Conservation (phyloP, 2,113 vertebrate genomes). For the Otis tarda region DNA sequence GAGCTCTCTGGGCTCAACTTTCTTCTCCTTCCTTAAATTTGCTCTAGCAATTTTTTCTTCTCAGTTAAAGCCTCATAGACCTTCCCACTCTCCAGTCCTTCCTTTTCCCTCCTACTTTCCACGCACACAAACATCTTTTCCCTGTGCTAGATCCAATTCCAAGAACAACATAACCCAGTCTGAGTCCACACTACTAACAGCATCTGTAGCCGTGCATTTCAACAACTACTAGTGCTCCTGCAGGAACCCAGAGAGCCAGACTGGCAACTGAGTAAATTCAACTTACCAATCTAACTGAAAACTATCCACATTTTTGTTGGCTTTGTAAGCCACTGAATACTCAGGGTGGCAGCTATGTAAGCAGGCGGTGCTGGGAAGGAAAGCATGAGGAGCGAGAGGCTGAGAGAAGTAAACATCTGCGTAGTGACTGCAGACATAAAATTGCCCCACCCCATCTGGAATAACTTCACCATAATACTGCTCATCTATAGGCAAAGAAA, state of each 20-base stretch:
- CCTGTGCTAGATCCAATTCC: not conserved
- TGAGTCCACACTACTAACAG: not conserved
- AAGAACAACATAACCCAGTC: not conserved
- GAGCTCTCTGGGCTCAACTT: not conserved
- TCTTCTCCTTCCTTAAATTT: not conserved
- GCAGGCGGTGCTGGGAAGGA: not conserved
- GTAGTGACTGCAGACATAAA: not conserved
- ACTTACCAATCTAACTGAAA: not conserved
- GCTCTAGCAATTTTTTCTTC: not conserved
- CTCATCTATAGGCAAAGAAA: not conserved
- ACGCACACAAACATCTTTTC: not conserved
- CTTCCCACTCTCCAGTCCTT: not conserved
- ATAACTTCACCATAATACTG: not conserved
- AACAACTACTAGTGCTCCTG: not conserved
- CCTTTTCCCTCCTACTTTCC: not conserved
- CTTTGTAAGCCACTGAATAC: not conserved
- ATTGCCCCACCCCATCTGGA: not conserved
- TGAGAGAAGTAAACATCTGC: not conserved
- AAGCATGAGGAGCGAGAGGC: not conserved
- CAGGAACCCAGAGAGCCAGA: not conserved
- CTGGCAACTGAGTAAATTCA: not conserved
- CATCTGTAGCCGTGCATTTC: rapidly evolving
- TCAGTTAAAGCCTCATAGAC: not conserved
- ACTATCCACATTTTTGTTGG: not conserved
- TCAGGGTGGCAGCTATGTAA: not conserved